Conservation (phyloP, 1,140 invertebrate genomes). For the Halictus rubicundus region DNA sequence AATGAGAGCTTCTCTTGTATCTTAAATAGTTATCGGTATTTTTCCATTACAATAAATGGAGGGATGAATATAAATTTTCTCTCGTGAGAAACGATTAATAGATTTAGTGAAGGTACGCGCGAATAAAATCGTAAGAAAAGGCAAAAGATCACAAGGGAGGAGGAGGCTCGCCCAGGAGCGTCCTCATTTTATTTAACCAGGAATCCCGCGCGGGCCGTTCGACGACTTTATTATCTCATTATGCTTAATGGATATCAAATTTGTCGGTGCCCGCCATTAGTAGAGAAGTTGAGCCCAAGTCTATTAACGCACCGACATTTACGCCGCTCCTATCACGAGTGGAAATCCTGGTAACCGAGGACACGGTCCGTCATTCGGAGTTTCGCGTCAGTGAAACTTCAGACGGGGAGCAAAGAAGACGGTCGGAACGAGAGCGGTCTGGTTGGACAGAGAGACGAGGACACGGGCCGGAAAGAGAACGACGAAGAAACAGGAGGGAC, state of each 20-base stretch:
- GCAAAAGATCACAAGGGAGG: no score
- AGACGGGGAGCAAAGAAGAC: slow-evolving; percentile 27
- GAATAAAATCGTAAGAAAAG: no score
- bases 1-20: no score
- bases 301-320: slow-evolving; percentile 49
- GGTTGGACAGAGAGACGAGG: not conserved
- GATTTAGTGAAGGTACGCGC: no score
- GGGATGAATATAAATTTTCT: no score
- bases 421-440: not conserved
- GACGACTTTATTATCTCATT: slow-evolving; percentile 47
- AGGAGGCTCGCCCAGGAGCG: not conserved
- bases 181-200: slow-evolving; percentile 32
- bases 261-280: slow-evolving; percentile 42
- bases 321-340: slow-evolving; percentile 42
- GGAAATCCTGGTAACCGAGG: slow-evolving; percentile 49
- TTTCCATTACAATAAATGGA: no score
- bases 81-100: no score
- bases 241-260: slow-evolving; percentile 51
- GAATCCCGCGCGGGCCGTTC: slow-evolving; percentile 30
- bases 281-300: slow-evolving; percentile 35
- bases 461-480: not conserved
- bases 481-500: slow-evolving; percentile 17
- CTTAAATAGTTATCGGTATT: no score
- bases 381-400: slow-evolving; percentile 49
- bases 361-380: slow-evolving; percentile 39